Evolutionary conservation across 1,140 invertebrate genomes (phyloP), one percentile per base, ranked within the genome.

Genomic region (Neelides sp.): DNA sequence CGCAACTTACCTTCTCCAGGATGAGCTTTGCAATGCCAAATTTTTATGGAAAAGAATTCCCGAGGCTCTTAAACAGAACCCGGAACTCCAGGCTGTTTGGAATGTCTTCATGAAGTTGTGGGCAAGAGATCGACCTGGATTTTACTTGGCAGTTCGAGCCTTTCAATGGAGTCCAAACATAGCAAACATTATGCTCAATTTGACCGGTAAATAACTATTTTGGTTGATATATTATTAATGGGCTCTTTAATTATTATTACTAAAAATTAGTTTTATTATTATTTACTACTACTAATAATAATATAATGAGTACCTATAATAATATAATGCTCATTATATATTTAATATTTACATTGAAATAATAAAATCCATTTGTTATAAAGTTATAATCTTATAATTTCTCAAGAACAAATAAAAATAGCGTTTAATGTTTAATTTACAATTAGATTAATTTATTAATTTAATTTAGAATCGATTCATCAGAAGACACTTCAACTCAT

Each of bases 41-140:
- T 87, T 82, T 69, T 70, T 91, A 57, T 93, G 88, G 88, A 89
- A 91, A 67, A 76, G 87, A 65, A 89, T 90, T 59, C 86, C 87
- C 17, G 60, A 67, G 32, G 72, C 65, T 62, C 64, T 83, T 8
- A 89, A 87, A 69, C 73, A 71, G 17, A 77, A 75, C 65, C 66
- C 78, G 26, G 85, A 91, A 71, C 68, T 92, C 54, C 66, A 61
- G 30, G 73, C 76, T 41, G 78, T 91, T 49, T 93, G 88, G 87
- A 64, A 68, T 45, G 80, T 91, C 19, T 86, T 84, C 3, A 78
- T 87, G 65, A 78, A 80, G 63, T 75, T 91, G 69, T 91, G 85
- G 85, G 75, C 81, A 59, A 74, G 83, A 63, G 83, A 91, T 67
- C 80, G 83, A 64, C 72, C 79, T 17, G 77, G 74, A 24, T 79